phyloP scores from a whole-genome alignment of 2,113 vertebrate genomes.

The Heterochromis multidens region DNA sequence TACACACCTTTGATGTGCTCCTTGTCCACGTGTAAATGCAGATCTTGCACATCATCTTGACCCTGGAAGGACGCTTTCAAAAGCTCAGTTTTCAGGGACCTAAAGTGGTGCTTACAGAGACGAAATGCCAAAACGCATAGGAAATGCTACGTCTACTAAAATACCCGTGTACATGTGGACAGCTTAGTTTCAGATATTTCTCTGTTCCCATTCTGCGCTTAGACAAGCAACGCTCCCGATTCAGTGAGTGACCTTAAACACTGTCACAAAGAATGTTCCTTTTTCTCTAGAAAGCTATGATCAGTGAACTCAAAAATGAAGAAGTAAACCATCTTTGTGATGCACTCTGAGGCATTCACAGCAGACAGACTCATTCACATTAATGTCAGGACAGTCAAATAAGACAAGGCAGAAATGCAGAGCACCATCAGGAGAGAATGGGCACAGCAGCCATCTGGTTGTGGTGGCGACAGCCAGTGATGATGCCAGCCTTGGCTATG shows the following conservation, averaged over 20 bases:
- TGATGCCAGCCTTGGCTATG: neutral
- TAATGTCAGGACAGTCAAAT: neutral
- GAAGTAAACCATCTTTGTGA: neutral
- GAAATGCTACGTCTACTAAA: neutral
- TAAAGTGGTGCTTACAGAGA: no score
- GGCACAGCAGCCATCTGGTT: conserved; percentile 40
- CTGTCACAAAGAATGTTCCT: neutral
- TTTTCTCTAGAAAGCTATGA: neutral
- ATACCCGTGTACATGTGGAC: neutral
- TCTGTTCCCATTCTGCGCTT: neutral
- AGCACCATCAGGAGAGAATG: neutral
- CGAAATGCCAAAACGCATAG: neutral
- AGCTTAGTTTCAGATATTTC: neutral
- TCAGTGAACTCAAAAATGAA: neutral
- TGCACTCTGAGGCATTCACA: neutral
- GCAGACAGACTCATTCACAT: neutral
- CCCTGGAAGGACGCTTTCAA: neutral
- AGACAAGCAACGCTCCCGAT: neutral
- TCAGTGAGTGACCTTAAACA: neutral
- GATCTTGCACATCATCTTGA: neutral
- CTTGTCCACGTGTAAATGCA: neutral
- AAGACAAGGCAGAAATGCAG: neutral
- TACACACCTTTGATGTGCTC: fast-evolving
- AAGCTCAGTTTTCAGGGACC: neutral
- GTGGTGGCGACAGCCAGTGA: conserved; percentile 12